Evolutionary conservation across 2,113 vertebrate genomes (phyloP).

Genomic region (Gadus macrocephalus): DNA sequence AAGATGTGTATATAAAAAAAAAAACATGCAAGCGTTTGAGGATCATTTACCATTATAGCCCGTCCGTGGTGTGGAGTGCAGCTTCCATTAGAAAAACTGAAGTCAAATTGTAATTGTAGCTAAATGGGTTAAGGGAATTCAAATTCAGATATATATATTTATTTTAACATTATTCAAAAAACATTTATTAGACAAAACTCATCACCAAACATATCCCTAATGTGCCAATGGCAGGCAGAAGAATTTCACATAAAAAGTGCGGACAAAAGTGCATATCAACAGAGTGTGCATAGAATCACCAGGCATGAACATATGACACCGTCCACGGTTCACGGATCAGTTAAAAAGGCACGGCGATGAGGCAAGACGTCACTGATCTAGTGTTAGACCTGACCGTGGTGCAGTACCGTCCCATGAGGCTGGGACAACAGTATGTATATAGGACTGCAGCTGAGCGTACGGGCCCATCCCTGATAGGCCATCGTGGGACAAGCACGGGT

Average conservation of each 20-base stretch:
- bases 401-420: conserved; percentile 33
- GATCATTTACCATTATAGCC: no score
- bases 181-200: background rate
- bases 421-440: no score
- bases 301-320: no score
- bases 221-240: conserved; percentile 9
- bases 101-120: no score
- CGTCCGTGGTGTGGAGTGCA: no score
- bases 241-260: conserved; percentile 42
- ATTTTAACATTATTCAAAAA: background rate
- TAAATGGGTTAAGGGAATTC: background rate
- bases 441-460: no score
- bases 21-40: background rate
- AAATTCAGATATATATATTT: background rate
- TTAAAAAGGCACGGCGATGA: no score
- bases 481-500: no score
- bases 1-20: no score
- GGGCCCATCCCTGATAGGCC: no score
- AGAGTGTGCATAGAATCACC: conserved; percentile 32
- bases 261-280: conserved; percentile 50
- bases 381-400: conserved; percentile 15
- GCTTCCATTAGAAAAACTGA: no score
- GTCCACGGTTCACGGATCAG: no score
- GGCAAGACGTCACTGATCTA: background rate
- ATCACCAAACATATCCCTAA: background rate